Conservation (phyloP, 2,113 vertebrate genomes). For the Lasiurus cinereus region DNA sequence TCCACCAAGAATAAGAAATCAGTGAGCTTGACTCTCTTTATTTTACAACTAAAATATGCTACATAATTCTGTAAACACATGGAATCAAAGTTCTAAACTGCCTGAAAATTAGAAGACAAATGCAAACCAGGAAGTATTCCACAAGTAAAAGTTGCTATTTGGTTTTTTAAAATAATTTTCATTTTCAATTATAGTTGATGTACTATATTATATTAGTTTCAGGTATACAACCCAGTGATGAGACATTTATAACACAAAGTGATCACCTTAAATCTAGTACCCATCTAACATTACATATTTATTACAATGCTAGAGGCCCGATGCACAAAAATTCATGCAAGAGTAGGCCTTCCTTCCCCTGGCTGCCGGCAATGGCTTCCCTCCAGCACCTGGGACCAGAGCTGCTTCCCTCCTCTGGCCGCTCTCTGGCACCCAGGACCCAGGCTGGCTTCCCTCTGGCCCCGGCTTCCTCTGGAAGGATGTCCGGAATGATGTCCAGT, state of each 20-base stretch:
- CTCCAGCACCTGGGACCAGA: too few relatives aligned
- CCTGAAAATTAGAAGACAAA: slow-evolving; percentile 42
- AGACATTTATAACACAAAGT: background rate
- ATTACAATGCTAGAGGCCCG: background rate
- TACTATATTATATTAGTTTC: background rate
- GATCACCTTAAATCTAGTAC: background rate
- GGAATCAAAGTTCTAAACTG: background rate
- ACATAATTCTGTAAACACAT: slow-evolving; percentile 44
- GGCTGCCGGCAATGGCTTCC: too few relatives aligned
- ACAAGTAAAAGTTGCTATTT: slow-evolving; percentile 15
- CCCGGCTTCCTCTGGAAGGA: too few relatives aligned
- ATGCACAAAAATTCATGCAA: too few relatives aligned
- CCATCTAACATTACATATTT: background rate
- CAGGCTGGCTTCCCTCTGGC: too few relatives aligned
- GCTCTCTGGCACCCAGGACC: too few relatives aligned
- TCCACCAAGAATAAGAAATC: slow-evolving; percentile 14
- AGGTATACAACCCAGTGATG: background rate
- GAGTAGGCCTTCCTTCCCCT: too few relatives aligned
- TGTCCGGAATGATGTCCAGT: too few relatives aligned
- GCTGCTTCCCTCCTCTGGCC: too few relatives aligned
- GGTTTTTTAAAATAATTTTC: background rate
- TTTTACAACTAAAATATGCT: slow-evolving; percentile 53
- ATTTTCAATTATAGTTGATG: background rate
- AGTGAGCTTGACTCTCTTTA: slow-evolving; percentile 24
- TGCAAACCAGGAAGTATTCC: slow-evolving; percentile 8